These are phyloP conservation scores for Zaprionus kolodkinae DNA, from an alignment of 1,140 invertebrate species.

Conservation along the genomic window DNA sequence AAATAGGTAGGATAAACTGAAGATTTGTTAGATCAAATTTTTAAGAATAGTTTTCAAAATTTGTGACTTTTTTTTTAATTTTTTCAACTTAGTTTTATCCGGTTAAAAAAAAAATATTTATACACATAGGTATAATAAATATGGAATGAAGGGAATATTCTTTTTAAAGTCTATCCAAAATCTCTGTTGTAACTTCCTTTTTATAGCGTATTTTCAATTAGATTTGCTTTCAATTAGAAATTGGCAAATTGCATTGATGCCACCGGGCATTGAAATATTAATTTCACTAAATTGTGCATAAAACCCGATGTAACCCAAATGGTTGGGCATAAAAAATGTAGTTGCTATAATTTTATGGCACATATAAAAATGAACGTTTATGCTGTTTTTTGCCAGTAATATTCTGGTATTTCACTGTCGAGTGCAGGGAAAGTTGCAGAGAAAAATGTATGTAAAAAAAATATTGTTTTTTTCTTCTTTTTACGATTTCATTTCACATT, in stretches of 20 bases:
- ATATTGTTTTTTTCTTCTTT: slow-evolving; percentile 9
- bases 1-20: no score
- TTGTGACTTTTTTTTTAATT: no score
- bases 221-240: slow-evolving; percentile 45
- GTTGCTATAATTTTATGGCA: slow-evolving; percentile 31
- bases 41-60: no score
- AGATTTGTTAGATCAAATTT: no score
- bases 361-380: slow-evolving; percentile 22
- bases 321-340: slow-evolving; percentile 27
- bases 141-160: not conserved
- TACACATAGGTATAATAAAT: not conserved
- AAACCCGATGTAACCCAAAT: slow-evolving; percentile 28
- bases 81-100: no score
- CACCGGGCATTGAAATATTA: slow-evolving; percentile 43
- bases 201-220: not conserved
- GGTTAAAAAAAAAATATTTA: not conserved
- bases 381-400: not conserved
- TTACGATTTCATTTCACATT: slow-evolving; percentile 8
- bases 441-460: slow-evolving; percentile 34
- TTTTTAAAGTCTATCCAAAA: not conserved
- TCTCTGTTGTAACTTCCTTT: not conserved
- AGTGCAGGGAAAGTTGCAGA: slow-evolving; percentile 33
- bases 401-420: slow-evolving; percentile 1
- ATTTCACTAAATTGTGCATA: slow-evolving; percentile 48
- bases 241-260: slow-evolving; percentile 29